Evolutionary conservation across 2,113 vertebrate genomes (phyloP), one percentile per base, ranked within the genome.

Genomic region (Brachyhypopomus occidentalis): DNA sequence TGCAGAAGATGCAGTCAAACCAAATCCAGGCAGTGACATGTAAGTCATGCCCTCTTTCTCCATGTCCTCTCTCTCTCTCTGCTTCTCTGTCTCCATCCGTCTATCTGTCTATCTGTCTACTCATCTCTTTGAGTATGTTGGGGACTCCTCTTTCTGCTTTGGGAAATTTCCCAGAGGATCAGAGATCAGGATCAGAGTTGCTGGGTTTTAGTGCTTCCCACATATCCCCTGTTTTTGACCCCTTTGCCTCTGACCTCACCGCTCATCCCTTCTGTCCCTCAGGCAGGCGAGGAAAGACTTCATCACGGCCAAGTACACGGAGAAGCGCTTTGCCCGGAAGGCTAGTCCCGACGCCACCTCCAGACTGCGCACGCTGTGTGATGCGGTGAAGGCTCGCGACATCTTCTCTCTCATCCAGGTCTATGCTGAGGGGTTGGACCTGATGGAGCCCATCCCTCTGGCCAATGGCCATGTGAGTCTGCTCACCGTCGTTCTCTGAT

Each of bases 261-360:
- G 12, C 12, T 3, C 45, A 52, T 79, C 34, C 17, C 22, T 5
- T 77, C 19, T 60, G 19, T 69, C 20, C 77, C 63, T 34, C 90
- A 99, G 98, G 98, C 96, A 96, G 84, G 96, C 96, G 71, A 95
- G 98, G 88, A 99, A 99, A 92, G 97, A 98, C 92, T 99, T 99
- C 91, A 99, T 99, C 88, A 95, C 92, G 3, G 96, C 97, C 87
- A 99, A 99, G 87, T 99, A 99, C 90, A 98, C 96, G 1, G 97
- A 99, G 89, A 96, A 95, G 82, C 95, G 93, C 48, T 99, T 96
- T 0, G 94, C 97, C 16, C 89, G 94, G 83, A 98, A 94, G 77
- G 96, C 94, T 83, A 94, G 94, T 16, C 69, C 86, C 0, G 97
- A 98, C n/a, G 86, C 85, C 0, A 66, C 88, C 0, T 93, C 95